Evolutionary conservation across 2,113 vertebrate genomes (phyloP).

Genomic region (Abramis brama): DNA sequence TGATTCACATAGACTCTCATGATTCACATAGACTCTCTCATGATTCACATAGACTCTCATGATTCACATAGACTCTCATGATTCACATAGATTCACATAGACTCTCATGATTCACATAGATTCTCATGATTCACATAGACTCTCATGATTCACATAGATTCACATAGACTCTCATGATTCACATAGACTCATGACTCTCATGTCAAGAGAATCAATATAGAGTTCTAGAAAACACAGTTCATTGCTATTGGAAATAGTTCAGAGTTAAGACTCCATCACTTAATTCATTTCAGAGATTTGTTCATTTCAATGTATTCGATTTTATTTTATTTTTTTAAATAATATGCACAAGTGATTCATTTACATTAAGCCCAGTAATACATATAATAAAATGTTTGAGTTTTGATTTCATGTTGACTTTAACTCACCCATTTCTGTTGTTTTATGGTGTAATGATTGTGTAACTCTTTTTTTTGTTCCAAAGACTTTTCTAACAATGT

Average conservation of each 20-base stretch:
- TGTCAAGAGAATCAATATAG: neutral
- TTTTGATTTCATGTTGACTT: neutral
- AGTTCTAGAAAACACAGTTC: neutral
- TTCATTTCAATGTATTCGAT: neutral
- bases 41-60: too few species aligned
- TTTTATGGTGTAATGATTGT: neutral
- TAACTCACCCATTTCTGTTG: neutral
- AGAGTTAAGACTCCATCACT: neutral
- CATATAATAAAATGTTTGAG: neutral
- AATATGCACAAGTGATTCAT: neutral
- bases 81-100: too few species aligned
- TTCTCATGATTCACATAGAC: too few species aligned
- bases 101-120: too few species aligned
- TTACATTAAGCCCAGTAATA: neutral
- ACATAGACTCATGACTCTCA: neutral
- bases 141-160: too few species aligned
- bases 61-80: too few species aligned
- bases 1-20: too few species aligned
- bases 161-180: too few species aligned
- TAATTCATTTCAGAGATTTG: neutral
- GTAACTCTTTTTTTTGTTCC: neutral
- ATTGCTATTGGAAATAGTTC: neutral
- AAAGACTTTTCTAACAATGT: neutral
- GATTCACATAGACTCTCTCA: too few species aligned
- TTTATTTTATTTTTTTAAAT: too few species aligned